Conservation (phyloP, 2,113 vertebrate species). For the Tachysurus fulvidraco region DNA sequence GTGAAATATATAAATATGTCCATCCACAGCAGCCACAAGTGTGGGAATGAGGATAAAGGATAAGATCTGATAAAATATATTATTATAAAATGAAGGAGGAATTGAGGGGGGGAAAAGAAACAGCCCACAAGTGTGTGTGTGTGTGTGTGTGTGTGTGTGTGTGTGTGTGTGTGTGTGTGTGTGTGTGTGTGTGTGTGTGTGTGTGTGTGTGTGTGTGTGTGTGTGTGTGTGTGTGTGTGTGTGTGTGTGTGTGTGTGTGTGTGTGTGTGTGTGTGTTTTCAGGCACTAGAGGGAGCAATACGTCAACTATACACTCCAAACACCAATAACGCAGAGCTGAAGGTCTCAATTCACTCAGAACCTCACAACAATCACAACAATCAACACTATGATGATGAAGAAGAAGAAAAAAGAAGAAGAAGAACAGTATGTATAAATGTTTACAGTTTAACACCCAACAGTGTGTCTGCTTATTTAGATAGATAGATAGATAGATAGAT, state of each 20-base stretch:
- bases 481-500: background rate
- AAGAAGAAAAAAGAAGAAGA: background rate
- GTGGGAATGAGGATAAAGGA: too few relatives aligned
- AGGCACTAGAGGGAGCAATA: conserved; percentile 29
- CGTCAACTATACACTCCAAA: background rate
- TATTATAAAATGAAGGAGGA: too few relatives aligned
- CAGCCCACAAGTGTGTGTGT: background rate
- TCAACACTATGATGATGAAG: too few relatives aligned
- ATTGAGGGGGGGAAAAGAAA: too few relatives aligned
- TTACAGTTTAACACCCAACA: background rate
- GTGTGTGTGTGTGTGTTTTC: background rate
- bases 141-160: too few relatives aligned
- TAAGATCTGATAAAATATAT: too few relatives aligned
- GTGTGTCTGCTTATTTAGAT: background rate
- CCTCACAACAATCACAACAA: too few relatives aligned
- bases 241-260: background rate
- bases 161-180: too few relatives aligned
- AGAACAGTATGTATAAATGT: background rate
- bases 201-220: too few relatives aligned
- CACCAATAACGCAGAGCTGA: background rate
- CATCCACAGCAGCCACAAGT: too few relatives aligned
- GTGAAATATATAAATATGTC: too few relatives aligned
- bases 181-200: too few relatives aligned
- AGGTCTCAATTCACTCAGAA: background rate
- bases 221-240: background rate